phyloP scores from a whole-genome alignment of 1,140 invertebrate species.

The Anagrus nilaparvatae region DNA sequence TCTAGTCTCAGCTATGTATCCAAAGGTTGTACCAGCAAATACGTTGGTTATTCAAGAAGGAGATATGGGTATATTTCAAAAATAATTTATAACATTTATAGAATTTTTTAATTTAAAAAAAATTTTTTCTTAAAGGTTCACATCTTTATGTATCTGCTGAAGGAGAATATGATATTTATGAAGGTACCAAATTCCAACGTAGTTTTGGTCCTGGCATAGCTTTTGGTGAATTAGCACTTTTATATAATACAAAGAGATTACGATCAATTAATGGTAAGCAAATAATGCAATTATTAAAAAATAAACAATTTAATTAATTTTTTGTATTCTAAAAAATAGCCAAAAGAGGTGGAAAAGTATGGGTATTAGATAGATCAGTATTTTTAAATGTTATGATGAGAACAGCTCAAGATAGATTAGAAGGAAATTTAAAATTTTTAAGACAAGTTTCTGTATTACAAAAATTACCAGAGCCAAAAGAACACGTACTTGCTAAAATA shows the following conservation, averaged over 20 bases:
- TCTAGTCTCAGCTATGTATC: constrained; percentile 88
- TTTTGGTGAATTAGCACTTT: constrained; percentile 87
- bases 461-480: constrained; percentile 65
- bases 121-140: constrained; percentile 41
- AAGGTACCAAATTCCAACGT: constrained; percentile 59
- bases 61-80: constrained; percentile 49
- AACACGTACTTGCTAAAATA: constrained; percentile 62
- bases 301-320: constrained; percentile 13
- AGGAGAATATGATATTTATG: constrained; percentile 78
- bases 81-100: constrained; percentile 20
- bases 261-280: constrained; percentile 70
- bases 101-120: not conserved
- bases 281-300: too few relatives aligned
- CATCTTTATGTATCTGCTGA: constrained; percentile 74
- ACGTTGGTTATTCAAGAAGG: constrained; percentile 82
- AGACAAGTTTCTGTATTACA: constrained; percentile 73
- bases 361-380: constrained; percentile 74
- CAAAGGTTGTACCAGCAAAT: constrained; percentile 61
- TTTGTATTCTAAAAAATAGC: too few relatives aligned
- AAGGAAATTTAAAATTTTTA: constrained; percentile 78
- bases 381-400: constrained; percentile 85
- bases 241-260: constrained; percentile 86
- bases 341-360: constrained; percentile 70
- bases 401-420: constrained; percentile 64
- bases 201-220: constrained; percentile 75